Evolutionary conservation across 2,113 vertebrate genomes (phyloP).

Genomic region (Oreochromis spilurus): DNA sequence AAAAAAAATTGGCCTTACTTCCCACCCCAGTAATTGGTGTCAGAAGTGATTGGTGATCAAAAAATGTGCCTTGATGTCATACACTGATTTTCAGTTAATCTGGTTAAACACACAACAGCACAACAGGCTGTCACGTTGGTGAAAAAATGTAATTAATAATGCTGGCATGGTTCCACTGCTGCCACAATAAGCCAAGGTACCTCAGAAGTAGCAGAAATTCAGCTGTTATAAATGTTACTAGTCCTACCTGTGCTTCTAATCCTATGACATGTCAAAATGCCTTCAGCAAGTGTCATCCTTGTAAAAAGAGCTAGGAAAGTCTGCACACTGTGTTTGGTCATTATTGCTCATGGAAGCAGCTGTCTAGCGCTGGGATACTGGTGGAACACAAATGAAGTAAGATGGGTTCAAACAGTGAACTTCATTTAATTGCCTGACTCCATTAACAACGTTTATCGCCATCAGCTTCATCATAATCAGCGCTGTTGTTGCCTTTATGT

Average conservation of each 20-base stretch:
- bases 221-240: neutral
- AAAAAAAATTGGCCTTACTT: neutral
- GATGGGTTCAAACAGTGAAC: conserved; percentile 11
- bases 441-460: neutral
- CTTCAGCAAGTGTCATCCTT: neutral
- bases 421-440: conserved; percentile 7
- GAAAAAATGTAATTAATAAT: neutral
- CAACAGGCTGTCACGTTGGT: neutral
- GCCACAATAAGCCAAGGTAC: neutral
- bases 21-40: neutral
- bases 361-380: neutral
- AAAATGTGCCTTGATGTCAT: neutral
- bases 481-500: neutral
- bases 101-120: neutral
- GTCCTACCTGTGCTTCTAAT: neutral
- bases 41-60: neutral
- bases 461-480: neutral
- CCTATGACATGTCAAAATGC: neutral
- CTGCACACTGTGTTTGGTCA: neutral
- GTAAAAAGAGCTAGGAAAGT: neutral
- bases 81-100: neutral
- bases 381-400: neutral
- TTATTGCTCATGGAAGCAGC: neutral
- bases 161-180: neutral
- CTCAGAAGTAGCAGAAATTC: neutral